These are phyloP conservation scores for Takifugu bimaculatus DNA, from an alignment of 2,113 vertebrate genomes.

Conservation along the genomic window DNA sequence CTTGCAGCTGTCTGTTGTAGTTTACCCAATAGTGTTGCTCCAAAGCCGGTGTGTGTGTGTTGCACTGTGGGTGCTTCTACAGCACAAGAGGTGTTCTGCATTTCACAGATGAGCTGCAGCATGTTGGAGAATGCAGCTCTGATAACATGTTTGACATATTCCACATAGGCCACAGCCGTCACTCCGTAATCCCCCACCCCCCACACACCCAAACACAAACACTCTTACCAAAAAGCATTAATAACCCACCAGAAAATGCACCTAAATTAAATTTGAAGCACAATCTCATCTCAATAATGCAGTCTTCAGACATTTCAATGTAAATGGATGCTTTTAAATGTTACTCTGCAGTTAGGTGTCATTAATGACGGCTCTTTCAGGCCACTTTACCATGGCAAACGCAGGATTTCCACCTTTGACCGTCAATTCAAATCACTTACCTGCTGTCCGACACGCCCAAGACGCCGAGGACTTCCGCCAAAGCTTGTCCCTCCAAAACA, in stretches of 20 bases:
- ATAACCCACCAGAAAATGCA: not conserved
- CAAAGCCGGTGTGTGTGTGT: constrained; percentile 10
- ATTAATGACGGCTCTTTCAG: not conserved
- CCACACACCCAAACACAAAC: not conserved
- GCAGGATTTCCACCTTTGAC: not conserved
- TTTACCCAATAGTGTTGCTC: not conserved
- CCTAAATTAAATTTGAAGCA: not conserved
- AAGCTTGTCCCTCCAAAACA: constrained; percentile 11
- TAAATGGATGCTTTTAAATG: not conserved
- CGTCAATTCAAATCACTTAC: constrained; percentile 35
- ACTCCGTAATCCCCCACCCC: not conserved
- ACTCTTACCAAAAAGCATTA: not conserved
- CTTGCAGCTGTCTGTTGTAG: too few species aligned
- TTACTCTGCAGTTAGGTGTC: not conserved
- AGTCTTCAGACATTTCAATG: not conserved
- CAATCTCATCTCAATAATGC: not conserved
- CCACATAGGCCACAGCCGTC: constrained; percentile 9
- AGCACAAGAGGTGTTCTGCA: not conserved
- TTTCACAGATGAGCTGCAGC: constrained; percentile 48
- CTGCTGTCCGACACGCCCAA: constrained; percentile 49
- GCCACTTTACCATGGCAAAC: too few species aligned
- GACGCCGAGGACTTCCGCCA: not conserved
- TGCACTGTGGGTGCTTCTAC: not conserved
- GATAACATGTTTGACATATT: constrained; percentile 36
- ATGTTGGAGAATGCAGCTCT: constrained; percentile 57